These are phyloP conservation scores for Tetanocera ferruginea DNA, from an alignment of 2,888 invertebrate species.

Conservation along the genomic window DNA sequence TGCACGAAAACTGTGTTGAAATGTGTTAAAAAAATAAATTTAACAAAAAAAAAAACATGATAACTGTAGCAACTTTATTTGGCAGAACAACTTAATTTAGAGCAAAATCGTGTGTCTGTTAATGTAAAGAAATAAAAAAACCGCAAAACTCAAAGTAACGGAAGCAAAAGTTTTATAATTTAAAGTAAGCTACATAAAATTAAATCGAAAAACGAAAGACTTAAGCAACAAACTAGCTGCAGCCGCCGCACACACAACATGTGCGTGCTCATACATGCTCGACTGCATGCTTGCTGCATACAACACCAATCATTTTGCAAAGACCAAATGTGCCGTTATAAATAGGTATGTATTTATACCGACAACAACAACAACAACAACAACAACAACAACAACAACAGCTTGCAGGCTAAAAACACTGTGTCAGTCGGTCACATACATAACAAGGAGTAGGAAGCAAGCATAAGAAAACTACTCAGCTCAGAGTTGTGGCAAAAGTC, in stretches of 20 bases:
- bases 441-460: not conserved
- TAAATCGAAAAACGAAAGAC: slow-evolving; percentile 13
- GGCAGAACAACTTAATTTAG: slow-evolving; percentile 4
- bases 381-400: not conserved
- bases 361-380: not conserved
- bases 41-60: not conserved
- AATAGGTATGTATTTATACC: not conserved
- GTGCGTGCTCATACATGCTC: slow-evolving; percentile 1
- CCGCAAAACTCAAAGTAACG: slow-evolving; percentile 31
- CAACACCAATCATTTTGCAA: slow-evolving; percentile 8
- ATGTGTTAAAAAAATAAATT: not conserved
- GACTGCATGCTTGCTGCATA: not conserved
- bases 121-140: slow-evolving; percentile 12
- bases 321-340: slow-evolving; percentile 13
- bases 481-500: not conserved
- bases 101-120: not conserved
- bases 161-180: not conserved
- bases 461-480: not conserved
- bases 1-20: slow-evolving; percentile 22
- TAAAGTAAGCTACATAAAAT: not conserved
- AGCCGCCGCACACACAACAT: not conserved
- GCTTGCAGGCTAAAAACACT: slow-evolving; percentile 35
- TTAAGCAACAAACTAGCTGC: slow-evolving; percentile 23
- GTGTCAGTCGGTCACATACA: slow-evolving; percentile 60
- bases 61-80: not conserved